Base-by-base conservation (phyloP, 2,888 invertebrate genomes). In the Limenitis camilla region DNA sequence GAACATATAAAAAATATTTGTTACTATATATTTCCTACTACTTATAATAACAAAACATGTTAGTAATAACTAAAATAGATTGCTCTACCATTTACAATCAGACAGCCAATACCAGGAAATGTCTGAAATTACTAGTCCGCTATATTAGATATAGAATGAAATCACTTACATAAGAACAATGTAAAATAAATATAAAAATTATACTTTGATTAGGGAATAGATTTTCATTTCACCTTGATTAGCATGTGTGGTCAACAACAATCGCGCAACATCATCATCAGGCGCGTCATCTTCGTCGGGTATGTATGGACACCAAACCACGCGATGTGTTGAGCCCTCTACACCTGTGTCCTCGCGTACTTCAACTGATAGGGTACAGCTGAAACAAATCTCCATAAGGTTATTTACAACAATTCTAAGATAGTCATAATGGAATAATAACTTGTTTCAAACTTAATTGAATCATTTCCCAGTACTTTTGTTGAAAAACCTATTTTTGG, bases 251-350 rank as follows among this genome's bases (percentile, higher is more conserved):
- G 96, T 90, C 52, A 95, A 94, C 67, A 97, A 89, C 64, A 96
- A 88, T 67, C 93, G 92, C 28, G 93, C 92, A 19, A 92, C 92
- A 65, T 93, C 93, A 40, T 92, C 92, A 62, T 91, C 91, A 1
- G 90, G 88, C 4, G 88, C 78, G 35, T 92, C 91, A 41, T 92
- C 91, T 5, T 91, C 92, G 57, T 91, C 91, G 0, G 96, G 95
- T 55, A 96, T 92, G 85, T 93, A 97, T 0, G 97, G 96, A 72
- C 98, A 98, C 98, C 98, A 98, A 66, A 96, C 94, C 40, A 97
- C 92, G 61, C 95, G 71, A 80, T 89, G 86, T 1, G 71, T 64
- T 58, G 56, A 69, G 1, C 72, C 71, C 31, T 62, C 68, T 8
- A 67, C 59, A 1, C 75, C 77, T 0, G 75, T 69, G 53, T 83